Base-by-base conservation (phyloP, 2,888 invertebrate species). In the Enchytraeus crypticus region DNA sequence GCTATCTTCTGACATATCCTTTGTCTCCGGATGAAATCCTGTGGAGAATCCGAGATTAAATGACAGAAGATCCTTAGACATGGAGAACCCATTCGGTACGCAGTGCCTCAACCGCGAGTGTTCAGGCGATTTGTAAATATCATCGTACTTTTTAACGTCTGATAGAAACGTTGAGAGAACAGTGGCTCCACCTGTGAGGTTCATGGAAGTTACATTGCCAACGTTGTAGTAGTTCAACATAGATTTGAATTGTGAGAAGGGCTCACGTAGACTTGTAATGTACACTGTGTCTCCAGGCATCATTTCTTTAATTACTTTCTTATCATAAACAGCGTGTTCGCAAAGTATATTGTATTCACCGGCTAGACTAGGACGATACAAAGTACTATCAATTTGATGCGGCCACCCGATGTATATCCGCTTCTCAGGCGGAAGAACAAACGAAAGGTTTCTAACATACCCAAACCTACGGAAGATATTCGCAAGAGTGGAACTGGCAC, bases 341-440 rank as follows among this genome's bases (percentile, higher is more conserved):
- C 70, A 68, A 1, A 77, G 66, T n/a, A 73, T 70, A 64, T 76
- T 74, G 62, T 69, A 77, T 21, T 26, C n/a, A 23, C 51, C 46
- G 11, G 54, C 64, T 29, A 66, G 67, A 1, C 71, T 69, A 0
- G 72, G 72, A 34, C 74, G 63, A 60, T 71, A 74, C 64, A 73
- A 72, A 2, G 47, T 49, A 14, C 65, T 51, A n/a, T 71, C 67
- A 57, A 74, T 69, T 23, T 67, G 63, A 55, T 69, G 75, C 0
- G 77, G 77, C 76, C 77, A 78, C 18, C 74, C 74, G 0, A 77
- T 65, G 63, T 77, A 76, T 26, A 77, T 69, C 21, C 67, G 68
- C 4, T 70, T 65, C 3, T 61, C 58, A 11, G 70, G 58, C 2
- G 77, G 77, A 4, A 74, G 61, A 3, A 75, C 73, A 61, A 74